These are phyloP conservation scores for Physocephala rufipes DNA, from an alignment of 2,888 invertebrate genomes.

Conservation along the genomic window DNA sequence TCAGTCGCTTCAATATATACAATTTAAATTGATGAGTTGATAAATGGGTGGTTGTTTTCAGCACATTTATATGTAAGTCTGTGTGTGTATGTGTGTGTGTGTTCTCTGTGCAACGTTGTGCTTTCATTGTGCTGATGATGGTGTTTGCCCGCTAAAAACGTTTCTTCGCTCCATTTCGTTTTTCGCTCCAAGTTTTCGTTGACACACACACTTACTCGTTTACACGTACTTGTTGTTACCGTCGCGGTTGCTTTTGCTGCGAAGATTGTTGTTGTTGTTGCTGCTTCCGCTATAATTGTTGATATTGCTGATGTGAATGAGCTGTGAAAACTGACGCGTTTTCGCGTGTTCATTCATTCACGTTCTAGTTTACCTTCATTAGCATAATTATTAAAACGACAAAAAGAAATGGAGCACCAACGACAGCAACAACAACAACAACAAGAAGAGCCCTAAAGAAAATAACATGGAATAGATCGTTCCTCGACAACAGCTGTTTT, in stretches of 20 bases:
- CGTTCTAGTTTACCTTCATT: slow-evolving; percentile 16
- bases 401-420: no score
- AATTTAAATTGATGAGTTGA: slow-evolving; percentile 17
- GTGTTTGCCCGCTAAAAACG: not conserved
- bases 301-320: slow-evolving; percentile 43
- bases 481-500: slow-evolving; percentile 44
- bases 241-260: slow-evolving; percentile 19
- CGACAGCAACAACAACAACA: slow-evolving; percentile 24
- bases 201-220: not conserved
- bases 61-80: no score
- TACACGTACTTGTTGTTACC: no score
- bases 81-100: not conserved
- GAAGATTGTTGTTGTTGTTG: not conserved
- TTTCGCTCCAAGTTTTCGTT: no score
- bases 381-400: no score
- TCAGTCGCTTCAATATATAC: slow-evolving; percentile 33
- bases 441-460: not conserved
- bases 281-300: slow-evolving; percentile 10
- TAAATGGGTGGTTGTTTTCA: no score
- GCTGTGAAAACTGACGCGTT: slow-evolving; percentile 44
- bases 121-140: slow-evolving; percentile 4
- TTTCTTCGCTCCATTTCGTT: not conserved
- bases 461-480: slow-evolving; percentile 20
- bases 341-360: slow-evolving; percentile 7
- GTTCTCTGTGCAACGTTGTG: not conserved